Percentiles rank a stretch among this genome's conserved stretches.
Conservation (phyloP, 2,113 vertebrate species). For the Puma concolor region DNA sequence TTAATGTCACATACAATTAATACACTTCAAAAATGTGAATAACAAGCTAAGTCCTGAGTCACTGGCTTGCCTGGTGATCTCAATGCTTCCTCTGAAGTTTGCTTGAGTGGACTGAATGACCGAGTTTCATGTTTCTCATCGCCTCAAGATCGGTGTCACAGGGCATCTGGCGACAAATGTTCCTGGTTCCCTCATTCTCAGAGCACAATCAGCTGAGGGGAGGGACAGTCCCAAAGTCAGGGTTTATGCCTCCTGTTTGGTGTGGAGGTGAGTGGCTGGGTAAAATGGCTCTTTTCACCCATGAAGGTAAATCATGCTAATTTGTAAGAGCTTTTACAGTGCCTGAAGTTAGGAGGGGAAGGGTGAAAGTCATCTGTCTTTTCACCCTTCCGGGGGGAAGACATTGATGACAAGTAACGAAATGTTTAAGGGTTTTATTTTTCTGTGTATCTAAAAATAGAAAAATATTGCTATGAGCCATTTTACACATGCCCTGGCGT, state of each 20-base stretch:
- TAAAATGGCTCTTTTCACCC: background rate
- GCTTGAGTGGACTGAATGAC: rapidly evolving
- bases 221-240: rapidly evolving
- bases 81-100: background rate
- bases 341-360: background rate
- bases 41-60: background rate
- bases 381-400: rapidly evolving
- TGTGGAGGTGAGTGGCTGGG: background rate
- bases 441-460: background rate
- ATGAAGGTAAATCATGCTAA: background rate
- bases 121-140: background rate
- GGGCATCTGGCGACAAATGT: background rate
- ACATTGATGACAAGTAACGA: background rate
- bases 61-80: background rate
- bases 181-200: background rate
- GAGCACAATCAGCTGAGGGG: background rate
- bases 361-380: no score
- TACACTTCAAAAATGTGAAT: background rate
- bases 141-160: background rate
- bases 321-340: background rate
- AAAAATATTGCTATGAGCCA: background rate
- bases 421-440: background rate
- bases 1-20: background rate
- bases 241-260: background rate
- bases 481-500: rapidly evolving